These are phyloP conservation scores for Thrips palmi DNA, from an alignment of 1,140 invertebrate genomes.

Conservation along the genomic window DNA sequence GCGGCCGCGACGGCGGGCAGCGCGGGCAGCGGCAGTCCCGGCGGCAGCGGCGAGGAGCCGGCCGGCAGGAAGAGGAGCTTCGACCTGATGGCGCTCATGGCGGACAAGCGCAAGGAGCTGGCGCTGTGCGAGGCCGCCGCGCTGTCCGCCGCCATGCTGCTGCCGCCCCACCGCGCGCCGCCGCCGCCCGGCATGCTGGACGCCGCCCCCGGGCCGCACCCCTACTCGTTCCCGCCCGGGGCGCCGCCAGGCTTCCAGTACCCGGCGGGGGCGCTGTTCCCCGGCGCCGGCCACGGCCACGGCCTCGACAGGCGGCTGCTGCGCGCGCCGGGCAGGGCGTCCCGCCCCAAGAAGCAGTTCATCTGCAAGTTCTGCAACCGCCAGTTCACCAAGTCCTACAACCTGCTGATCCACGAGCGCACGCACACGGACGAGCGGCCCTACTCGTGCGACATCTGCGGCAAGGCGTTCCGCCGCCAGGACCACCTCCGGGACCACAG, in stretches of 20 bases:
- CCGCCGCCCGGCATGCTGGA: conserved; percentile 11
- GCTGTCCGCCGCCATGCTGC: conserved; percentile 22
- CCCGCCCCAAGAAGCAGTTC: conserved; percentile 87
- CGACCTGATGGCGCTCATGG: conserved; percentile 75
- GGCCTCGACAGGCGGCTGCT: conserved; percentile 51
- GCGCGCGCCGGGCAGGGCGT: conserved; percentile 47
- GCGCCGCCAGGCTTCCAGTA: conserved; percentile 10
- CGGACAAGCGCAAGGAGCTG: conserved; percentile 63
- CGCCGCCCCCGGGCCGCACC: conserved; percentile 8
- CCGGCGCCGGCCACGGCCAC: conserved; percentile 43
- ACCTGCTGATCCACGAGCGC: conserved; percentile 89
- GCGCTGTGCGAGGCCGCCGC: conserved; percentile 43
- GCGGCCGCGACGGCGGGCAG: no score
- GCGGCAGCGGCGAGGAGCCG: conserved; percentile 18
- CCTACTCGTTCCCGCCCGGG: conserved; percentile 11
- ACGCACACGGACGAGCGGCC: conserved; percentile 96
- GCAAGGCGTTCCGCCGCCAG: conserved; percentile 89
- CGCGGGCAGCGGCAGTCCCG: conserved; percentile 26
- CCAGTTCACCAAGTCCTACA: conserved; percentile 97
- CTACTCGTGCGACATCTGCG: conserved; percentile 94
- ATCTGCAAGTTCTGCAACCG: conserved; percentile 95
- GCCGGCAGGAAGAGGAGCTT: conserved; percentile 33
- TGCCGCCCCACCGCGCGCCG: conserved; percentile 6
- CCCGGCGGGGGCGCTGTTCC: conserved; percentile 35
- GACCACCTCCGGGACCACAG: conserved; percentile 90